Base-by-base conservation (phyloP, 2,888 invertebrate genomes). In the Lithosia quadra region DNA sequence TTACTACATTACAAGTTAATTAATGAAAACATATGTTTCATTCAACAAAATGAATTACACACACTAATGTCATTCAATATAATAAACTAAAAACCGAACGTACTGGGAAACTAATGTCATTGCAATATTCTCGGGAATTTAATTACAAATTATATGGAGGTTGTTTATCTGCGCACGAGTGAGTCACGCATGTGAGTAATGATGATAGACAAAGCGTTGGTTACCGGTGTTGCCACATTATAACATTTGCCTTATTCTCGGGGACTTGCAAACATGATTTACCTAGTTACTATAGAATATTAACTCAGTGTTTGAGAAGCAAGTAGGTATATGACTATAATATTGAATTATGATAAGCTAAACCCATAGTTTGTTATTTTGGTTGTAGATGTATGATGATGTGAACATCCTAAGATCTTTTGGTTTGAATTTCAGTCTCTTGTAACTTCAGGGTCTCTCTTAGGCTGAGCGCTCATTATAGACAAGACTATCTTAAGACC, bases 131-230 rank as follows among this genome's bases (percentile, higher is more conserved):
- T 83, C 68, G 84, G 91, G 92, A 93, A 90, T 86, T 86, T 85
- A 86, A 90, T 90, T 89, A 89, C 88, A 87, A 89, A 88, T 89
- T 86, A 88, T 86, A 87, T 76, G 81, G 63, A 72, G 69, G 77
- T 78, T 77, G 75, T 84, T 85, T 80, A 82, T 86, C 83, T 78
- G 84, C 79, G 79, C 86, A 84, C 81, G 86, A 84, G 83, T 93
- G 93, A 93, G 81, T 93, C 93, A 93, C 72, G 76, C 86, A 86
- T 80, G 80, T 91, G 90, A 90, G 87, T 89, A 88, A 90, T 87
- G 76, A 79, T 77, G 74, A 75, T 67, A 71, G 74, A 71, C 72
- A 76, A 80, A 65, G 81, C 81, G 72, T 69, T 73, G 70, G 64
- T 69, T 65, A 24, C 69, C 63, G 39, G 76, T 76, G 76, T 77